Conservation (phyloP, 2,113 vertebrate species). For the Excalfactoria chinensis region DNA sequence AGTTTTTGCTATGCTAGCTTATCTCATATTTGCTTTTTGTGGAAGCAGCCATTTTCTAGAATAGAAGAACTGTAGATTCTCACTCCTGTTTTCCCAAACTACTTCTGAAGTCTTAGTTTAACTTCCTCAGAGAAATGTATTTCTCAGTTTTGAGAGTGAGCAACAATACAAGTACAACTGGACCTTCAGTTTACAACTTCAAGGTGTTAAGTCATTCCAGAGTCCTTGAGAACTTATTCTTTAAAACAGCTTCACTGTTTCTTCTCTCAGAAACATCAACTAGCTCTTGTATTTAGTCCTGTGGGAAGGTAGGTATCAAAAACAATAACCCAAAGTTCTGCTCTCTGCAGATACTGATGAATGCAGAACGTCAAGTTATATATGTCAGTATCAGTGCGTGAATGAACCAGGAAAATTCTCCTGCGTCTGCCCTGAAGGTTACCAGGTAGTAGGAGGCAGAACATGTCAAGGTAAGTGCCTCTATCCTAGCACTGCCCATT, state of each 20-base stretch:
- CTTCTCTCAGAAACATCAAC: background rate
- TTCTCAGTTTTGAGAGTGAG: background rate
- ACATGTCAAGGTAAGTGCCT: conserved; percentile 89
- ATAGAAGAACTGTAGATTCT: background rate
- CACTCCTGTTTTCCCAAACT: background rate
- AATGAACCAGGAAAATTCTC: conserved; percentile 92
- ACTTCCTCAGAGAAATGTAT: background rate
- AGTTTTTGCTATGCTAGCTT: conserved; percentile 1
- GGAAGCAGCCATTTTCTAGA: background rate
- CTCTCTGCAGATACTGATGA: conserved; percentile 88
- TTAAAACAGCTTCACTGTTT: background rate
- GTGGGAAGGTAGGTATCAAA: background rate
- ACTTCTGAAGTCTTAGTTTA: background rate
- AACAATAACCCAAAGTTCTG: background rate
- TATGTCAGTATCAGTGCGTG: conserved; percentile 93
- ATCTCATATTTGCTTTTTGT: background rate
- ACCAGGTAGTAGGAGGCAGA: conserved; percentile 89
- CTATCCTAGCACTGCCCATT: background rate
- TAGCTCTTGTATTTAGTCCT: background rate
- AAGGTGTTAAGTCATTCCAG: background rate
- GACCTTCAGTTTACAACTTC: background rate
- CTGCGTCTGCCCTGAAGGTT: conserved; percentile 93
- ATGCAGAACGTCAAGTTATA: conserved; percentile 90
- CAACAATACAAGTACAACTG: background rate
- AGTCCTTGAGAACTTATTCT: no score